Base-by-base conservation (phyloP, 2,888 invertebrate species). In the Tridacna gigas region DNA sequence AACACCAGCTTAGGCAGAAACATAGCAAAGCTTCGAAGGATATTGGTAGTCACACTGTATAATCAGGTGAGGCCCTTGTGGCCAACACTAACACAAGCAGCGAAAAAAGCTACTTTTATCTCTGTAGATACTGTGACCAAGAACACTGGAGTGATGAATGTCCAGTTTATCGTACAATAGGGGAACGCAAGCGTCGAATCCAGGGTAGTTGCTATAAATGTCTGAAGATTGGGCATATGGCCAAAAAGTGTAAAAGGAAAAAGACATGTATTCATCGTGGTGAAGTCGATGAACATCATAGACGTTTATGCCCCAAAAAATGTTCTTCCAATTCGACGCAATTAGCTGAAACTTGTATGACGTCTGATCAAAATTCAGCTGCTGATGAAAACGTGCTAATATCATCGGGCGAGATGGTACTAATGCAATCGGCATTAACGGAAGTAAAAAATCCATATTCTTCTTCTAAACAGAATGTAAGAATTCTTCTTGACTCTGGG, bases 401-500 rank as follows among this genome's bases (percentile, higher is more conserved):
- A 20, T 66, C 66, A 37, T 74, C 65, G 18, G 65, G 48, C 0
- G 79, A 79, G 37, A 28, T 47, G 25, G 65, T 77, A 25, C 25
- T 83, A 7, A 79, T 79, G 75, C 79, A 83, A 48, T 75, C 79
- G 2, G 76, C 79, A 22, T 47, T 26, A n/a, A 76, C 76, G 20
- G 18, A 63, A 20, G 56, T 71, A 4, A 76, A 25, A 51, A 28
- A 26, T 18, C 60, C 26, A 0, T 18, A 71, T 26, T 25, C 37
- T 26, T n/a, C 45, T 7, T 48, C 61, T 12, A 60, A 12, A 26
- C 45, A 76, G 48, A 25, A 73, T 12, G 69, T 74, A 5, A 37
- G 83, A 56, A 11, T 86, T 11, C 56, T 79, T 9, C 45, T 86
- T 28, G 86, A 86, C 66, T 86, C 81, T 13, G 86, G 86, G 25